phyloP scores from a whole-genome alignment of 2,113 vertebrate genomes.

The Mormoops blainvillei region DNA sequence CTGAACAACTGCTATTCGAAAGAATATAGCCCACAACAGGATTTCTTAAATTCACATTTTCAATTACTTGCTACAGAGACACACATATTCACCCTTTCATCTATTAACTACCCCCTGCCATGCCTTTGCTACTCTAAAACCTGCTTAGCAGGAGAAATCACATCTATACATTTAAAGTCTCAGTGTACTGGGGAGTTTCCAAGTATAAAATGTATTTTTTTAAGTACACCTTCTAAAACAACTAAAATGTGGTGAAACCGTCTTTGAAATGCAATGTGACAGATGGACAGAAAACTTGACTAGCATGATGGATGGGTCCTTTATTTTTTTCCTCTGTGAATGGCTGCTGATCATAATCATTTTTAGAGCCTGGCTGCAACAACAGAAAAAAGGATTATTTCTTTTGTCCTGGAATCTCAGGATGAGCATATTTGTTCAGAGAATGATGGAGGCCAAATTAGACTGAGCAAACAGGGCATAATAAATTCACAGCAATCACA shows the following conservation, averaged over 20 bases:
- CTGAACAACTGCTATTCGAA: not conserved
- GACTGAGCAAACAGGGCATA: slow-evolving; percentile 61
- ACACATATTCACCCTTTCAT: slow-evolving; percentile 10
- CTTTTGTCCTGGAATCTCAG: slow-evolving; percentile 75
- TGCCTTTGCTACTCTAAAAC: slow-evolving; percentile 18
- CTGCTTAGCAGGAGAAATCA: slow-evolving; percentile 48
- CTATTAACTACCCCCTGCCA: slow-evolving; percentile 29
- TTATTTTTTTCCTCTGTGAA: slow-evolving; percentile 71
- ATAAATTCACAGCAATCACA: slow-evolving; percentile 77
- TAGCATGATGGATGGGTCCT: slow-evolving; percentile 47
- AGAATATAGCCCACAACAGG: not conserved
- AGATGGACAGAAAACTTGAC: slow-evolving; percentile 62
- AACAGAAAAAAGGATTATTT: slow-evolving; percentile 66
- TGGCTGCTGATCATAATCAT: slow-evolving; percentile 73
- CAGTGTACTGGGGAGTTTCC: not conserved
- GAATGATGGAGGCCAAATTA: slow-evolving; percentile 67
- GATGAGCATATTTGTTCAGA: slow-evolving; percentile 71
- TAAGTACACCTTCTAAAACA: slow-evolving; percentile 47
- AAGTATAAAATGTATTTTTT: slow-evolving; percentile 42
- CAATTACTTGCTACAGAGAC: slow-evolving; percentile 30
- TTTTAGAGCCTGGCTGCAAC: slow-evolving; percentile 64
- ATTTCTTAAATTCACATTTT: slow-evolving; percentile 43
- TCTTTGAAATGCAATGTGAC: slow-evolving; percentile 61
- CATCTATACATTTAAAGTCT: not conserved
- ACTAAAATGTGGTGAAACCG: slow-evolving; percentile 36